Base-by-base conservation (phyloP, 2,888 invertebrate species). In the Smittia aterrima region DNA sequence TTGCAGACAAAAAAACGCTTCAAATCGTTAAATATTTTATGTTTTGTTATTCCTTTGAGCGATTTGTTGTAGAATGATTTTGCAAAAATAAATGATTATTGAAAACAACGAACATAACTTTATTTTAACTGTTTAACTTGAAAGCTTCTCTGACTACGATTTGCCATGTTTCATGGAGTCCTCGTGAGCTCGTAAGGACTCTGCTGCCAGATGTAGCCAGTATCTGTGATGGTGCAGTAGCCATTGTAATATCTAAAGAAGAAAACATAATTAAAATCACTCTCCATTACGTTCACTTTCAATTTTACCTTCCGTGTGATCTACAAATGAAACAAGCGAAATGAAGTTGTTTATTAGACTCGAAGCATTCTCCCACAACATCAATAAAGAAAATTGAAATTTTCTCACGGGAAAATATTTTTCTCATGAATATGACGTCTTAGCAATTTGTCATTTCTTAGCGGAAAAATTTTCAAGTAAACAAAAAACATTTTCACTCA, bases 181-280 rank as follows among this genome's bases (percentile, higher is more conserved):
- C 64, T 24, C 13, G 3, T 24, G 11, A 64, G 25, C 16, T 64
- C 64, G 22, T 27, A 64, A 9, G 64, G 64, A 9, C 13, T 27
- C 13, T 64, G 64, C 20, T 25, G 64, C 64, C 64, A 64, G n/a
- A 64, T 64, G n/a, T 66, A 72, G 20, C 72, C 72, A 1, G 40
- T 62, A 13, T 72, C 72, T 13, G 72, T 62, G 3, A 72, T 72
- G 4, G 22, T 24, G 22, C 72, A 72, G 58, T 32, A 32, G 13
- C 58, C 72, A 25, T 72, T 72, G 62, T 72, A 72, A 16, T 72
- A 72, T 24, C 27, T 38, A 38, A 4, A 58, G 38, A 38, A 38
- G 9, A 38, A 38, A 38, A 38, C 38, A 7, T 38, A 7, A 4
- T 38, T 7, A 38, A 38, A 38, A 4, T n/a, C n/a, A n/a, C n/a